phyloP scores from a whole-genome alignment of 2,888 invertebrate genomes.

The Suillia variegata region DNA sequence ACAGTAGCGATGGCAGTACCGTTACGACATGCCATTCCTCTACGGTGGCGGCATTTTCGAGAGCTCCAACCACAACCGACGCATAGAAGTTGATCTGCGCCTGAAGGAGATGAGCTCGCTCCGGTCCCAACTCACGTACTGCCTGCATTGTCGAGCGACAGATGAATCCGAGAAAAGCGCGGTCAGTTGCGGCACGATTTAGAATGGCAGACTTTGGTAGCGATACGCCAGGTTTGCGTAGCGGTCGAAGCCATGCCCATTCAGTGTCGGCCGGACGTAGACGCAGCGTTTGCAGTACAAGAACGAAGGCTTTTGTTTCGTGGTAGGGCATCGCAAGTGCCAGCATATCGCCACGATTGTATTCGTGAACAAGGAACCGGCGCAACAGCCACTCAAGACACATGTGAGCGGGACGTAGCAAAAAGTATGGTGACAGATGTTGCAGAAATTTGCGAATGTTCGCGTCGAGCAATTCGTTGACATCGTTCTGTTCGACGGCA shows the following conservation, averaged over 20 bases:
- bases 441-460: constrained; percentile 80
- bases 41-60: constrained; percentile 65
- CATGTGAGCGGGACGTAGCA: constrained; percentile 81
- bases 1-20: constrained; percentile 73
- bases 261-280: constrained; percentile 67
- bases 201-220: constrained; percentile 75
- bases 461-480: constrained; percentile 77
- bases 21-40: constrained; percentile 71
- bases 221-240: constrained; percentile 77
- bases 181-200: constrained; percentile 72
- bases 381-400: constrained; percentile 95
- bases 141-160: constrained; percentile 66
- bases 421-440: constrained; percentile 85
- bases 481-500: constrained; percentile 73
- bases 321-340: constrained; percentile 88
- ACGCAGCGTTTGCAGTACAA: constrained; percentile 77
- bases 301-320: constrained; percentile 86
- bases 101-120: constrained; percentile 67
- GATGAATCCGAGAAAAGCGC: constrained; percentile 69
- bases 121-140: constrained; percentile 65
- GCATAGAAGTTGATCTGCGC: constrained; percentile 83
- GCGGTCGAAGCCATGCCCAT: constrained; percentile 77
- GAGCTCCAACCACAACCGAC: constrained; percentile 73
- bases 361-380: constrained; percentile 86
- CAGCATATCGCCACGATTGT: constrained; percentile 82